Conservation (phyloP, 2,113 vertebrate genomes). For the Lontra canadensis region DNA sequence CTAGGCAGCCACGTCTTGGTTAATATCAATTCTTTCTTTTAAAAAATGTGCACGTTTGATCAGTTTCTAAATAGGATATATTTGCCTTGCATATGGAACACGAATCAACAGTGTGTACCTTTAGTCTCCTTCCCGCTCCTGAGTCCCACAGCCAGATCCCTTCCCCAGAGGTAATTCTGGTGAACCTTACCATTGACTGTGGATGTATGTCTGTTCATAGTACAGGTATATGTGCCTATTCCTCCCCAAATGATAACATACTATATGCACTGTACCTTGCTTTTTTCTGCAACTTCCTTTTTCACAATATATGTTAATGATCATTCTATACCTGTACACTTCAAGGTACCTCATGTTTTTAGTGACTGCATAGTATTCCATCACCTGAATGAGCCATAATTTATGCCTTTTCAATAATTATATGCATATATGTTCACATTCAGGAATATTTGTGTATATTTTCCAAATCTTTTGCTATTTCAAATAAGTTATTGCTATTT, state of each 20-base stretch:
- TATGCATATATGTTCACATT: not conserved
- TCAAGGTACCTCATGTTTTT: not conserved
- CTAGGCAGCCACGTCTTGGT: not conserved
- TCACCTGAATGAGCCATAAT: not conserved
- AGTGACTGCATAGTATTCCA: not conserved
- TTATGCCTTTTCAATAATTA: not conserved
- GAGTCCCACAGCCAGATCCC: not conserved
- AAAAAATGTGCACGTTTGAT: not conserved
- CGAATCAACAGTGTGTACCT: not conserved
- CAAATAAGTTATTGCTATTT: not conserved
- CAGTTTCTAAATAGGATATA: not conserved
- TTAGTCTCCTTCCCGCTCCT: not conserved
- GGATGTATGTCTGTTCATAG: not conserved
- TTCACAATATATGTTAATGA: not conserved
- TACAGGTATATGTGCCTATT: not conserved
- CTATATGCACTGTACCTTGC: not conserved
- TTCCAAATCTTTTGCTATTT: constrained; percentile 1
- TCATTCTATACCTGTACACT: not conserved
- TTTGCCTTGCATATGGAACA: not conserved
- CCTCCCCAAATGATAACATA: not conserved
- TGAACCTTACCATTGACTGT: not conserved
- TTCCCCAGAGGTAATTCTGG: not conserved
- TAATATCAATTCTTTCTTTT: not conserved
- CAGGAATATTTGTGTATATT: not conserved
- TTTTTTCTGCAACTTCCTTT: not conserved